Base-by-base conservation (phyloP, 2,888 invertebrate genomes). In the Parnassius glacialis region DNA sequence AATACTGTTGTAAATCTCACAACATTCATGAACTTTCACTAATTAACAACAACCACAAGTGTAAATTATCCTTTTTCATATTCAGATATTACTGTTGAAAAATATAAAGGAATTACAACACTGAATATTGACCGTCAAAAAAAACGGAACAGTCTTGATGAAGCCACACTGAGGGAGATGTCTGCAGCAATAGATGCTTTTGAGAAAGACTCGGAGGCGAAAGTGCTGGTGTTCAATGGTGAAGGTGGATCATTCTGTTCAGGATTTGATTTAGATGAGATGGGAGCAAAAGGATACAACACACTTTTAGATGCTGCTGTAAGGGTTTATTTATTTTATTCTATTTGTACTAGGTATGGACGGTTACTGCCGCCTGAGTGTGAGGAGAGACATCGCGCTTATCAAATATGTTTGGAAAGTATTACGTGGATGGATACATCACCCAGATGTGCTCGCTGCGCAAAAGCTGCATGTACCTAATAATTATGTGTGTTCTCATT, bases 171-270 rank as follows among this genome's bases (percentile, higher is more conserved):
- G 0, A 78, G 87, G 42, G 90, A 94, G 71, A 92, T 99, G 16
- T 92, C 93, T 3, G 90, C 93, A 43, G 97, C 97, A 0, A 93
- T 99, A 57, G 89, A 94, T 65, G 89, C 92, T 13, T 98, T 98
- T 85, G 97, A 99, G 69, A 92, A 94, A 43, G 96, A 98, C 78
- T 84, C 93, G 0, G 85, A 92, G 0, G 90, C 95, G 0, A 87
- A 92, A 66, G 95, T 95, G 5, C 96, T 95, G 9, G 94, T 99
- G 2, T 87, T 99, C 2, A 94, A 97, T 81, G 99, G 99, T 9
- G 93, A 94, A 74, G 98, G 98, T n/a, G 98, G 98, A 0, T 96
- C 95, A 62, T 99, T 99, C 84, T 98, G 97, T 83, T 94, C 98
- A 2, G 99, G 99, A 0, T 97, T 95, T 80, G 98, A 99, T 84